Evolutionary conservation across 2,888 invertebrate species (phyloP).

Genomic region (Lasioglossum oenotherae): DNA sequence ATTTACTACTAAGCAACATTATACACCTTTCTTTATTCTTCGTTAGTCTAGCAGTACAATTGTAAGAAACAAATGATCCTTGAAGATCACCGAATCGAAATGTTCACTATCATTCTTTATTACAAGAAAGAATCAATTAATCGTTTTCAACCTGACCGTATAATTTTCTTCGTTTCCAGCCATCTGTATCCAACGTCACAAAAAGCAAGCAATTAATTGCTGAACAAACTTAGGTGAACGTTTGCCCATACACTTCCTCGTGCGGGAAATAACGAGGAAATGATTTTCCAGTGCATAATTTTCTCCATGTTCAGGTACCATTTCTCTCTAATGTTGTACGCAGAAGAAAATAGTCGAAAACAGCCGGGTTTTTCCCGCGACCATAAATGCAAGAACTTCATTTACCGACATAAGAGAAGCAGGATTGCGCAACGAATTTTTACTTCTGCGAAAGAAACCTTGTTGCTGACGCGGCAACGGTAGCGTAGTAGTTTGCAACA

Average conservation of each 20-base stretch:
- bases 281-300: background rate
- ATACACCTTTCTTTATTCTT: background rate
- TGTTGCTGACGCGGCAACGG: background rate
- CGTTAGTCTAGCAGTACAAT: background rate
- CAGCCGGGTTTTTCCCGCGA: background rate
- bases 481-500: background rate
- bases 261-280: background rate
- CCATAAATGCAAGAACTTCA: background rate
- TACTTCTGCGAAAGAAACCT: background rate
- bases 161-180: background rate
- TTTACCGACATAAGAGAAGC: background rate
- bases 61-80: background rate
- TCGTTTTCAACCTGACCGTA: background rate
- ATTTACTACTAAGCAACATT: background rate
- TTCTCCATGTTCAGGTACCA: background rate
- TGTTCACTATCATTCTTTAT: background rate
- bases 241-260: background rate
- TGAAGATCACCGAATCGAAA: background rate
- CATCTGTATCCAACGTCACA: background rate
- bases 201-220: background rate
- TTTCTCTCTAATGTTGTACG: background rate
- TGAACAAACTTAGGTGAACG: background rate
- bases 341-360: background rate
- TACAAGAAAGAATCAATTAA: background rate
- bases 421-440: background rate